Conservation (phyloP, 1,140 invertebrate genomes). For the Limonius californicus region DNA sequence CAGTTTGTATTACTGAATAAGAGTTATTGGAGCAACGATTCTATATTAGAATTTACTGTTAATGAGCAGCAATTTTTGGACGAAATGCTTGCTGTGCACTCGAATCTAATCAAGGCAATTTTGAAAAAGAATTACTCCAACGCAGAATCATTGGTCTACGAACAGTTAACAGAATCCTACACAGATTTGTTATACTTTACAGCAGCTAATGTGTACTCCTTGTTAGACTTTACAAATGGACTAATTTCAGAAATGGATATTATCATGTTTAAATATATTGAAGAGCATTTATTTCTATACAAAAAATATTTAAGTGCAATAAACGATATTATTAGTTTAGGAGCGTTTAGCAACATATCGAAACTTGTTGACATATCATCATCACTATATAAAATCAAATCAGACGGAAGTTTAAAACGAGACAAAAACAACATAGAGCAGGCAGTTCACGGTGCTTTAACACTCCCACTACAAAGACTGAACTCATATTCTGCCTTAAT, state of each 20-base stretch:
- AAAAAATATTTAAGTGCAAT: slow-evolving; percentile 68
- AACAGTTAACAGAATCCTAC: slow-evolving; percentile 62
- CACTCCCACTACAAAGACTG: slow-evolving; percentile 1
- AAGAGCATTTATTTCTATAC: slow-evolving; percentile 69
- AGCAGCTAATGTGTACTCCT: slow-evolving; percentile 62
- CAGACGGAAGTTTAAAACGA: slow-evolving; percentile 46
- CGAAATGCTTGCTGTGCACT: slow-evolving; percentile 61
- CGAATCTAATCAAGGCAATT: slow-evolving; percentile 59
- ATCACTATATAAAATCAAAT: slow-evolving; percentile 52
- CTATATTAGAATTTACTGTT: neutral
- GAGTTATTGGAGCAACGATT: neutral
- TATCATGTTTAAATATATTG: slow-evolving; percentile 63
- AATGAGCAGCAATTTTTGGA: slow-evolving; percentile 53
- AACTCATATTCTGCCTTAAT: neutral
- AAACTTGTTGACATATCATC: slow-evolving; percentile 58
- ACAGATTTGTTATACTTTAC: slow-evolving; percentile 66
- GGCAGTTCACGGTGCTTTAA: slow-evolving; percentile 31
- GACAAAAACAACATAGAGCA: slow-evolving; percentile 51
- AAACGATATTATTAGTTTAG: slow-evolving; percentile 70
- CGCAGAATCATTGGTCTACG: slow-evolving; percentile 58
- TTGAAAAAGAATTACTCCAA: slow-evolving; percentile 55
- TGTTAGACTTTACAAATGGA: slow-evolving; percentile 61
- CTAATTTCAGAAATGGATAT: slow-evolving; percentile 62
- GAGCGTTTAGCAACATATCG: slow-evolving; percentile 65
- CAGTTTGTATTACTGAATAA: neutral